Conservation (phyloP, 1,140 invertebrate species). For the Ephestia elutella region DNA sequence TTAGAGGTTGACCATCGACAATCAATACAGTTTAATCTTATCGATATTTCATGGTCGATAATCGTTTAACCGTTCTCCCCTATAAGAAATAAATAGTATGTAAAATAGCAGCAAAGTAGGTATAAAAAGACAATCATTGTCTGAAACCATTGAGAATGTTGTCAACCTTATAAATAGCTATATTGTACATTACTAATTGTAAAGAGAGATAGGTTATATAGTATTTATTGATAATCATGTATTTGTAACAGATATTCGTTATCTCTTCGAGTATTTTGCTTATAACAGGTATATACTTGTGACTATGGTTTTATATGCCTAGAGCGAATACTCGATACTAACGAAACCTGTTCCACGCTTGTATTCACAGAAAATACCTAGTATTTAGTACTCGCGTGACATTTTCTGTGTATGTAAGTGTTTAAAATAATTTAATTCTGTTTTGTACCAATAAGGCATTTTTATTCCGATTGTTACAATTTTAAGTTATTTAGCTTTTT, state of each 20-base stretch:
- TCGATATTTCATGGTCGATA: no score
- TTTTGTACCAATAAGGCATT: neutral
- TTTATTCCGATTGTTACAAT: no score
- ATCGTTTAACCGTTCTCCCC: no score
- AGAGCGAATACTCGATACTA: neutral
- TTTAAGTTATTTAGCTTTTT: neutral
- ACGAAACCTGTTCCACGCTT: neutral
- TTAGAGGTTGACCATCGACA: no score
- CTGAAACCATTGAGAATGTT: neutral
- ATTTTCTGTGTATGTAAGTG: conserved; percentile 3
- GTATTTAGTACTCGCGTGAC: neutral
- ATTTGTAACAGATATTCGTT: neutral
- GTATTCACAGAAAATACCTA: neutral
- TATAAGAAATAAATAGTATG: no score
- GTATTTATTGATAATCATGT: neutral
- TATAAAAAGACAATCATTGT: neutral
- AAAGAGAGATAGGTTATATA: neutral
- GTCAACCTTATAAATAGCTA: conserved; percentile 17
- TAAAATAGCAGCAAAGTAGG: neutral
- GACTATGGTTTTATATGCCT: neutral
- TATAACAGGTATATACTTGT: neutral
- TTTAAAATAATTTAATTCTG: neutral
- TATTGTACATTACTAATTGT: conserved; percentile 3
- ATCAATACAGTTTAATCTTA: no score
- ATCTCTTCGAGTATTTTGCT: neutral